A percentile compares a stretch with the other conserved stretches of the same genome.
phyloP scores from a whole-genome alignment of 2,113 vertebrate genomes.

The Cathartes aura region DNA sequence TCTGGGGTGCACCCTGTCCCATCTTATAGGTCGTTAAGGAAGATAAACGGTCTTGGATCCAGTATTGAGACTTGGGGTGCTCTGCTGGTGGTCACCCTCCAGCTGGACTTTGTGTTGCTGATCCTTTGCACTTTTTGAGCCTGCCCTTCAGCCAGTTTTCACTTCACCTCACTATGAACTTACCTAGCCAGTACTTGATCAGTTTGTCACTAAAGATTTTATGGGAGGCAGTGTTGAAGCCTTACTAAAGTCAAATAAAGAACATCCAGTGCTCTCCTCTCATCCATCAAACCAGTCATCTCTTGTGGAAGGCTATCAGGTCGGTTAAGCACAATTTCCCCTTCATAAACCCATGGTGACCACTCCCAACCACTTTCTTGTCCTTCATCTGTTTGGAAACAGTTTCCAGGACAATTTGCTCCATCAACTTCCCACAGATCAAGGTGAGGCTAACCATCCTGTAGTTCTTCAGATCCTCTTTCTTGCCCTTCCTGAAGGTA shows the following conservation, averaged over 20 bases:
- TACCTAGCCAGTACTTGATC: not conserved
- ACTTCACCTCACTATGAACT: not conserved
- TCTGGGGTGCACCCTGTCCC: not conserved
- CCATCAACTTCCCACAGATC: not conserved
- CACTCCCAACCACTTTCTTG: not conserved
- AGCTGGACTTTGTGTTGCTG: not conserved
- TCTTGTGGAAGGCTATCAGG: not conserved
- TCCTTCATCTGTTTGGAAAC: not conserved
- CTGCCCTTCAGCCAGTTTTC: not conserved
- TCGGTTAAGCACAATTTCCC: not conserved
- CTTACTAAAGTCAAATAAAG: not conserved
- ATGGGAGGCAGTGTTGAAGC: not conserved
- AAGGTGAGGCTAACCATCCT: not conserved
- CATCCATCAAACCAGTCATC: not conserved
- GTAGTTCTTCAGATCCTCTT: not conserved
- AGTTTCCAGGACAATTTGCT: not conserved
- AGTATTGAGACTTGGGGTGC: not conserved
- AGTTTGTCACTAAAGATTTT: not conserved
- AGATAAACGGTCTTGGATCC: not conserved
- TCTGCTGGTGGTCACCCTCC: not conserved
- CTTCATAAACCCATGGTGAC: not conserved
- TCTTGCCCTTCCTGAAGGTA: not conserved
- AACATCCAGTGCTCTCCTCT: not conserved
- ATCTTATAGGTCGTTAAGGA: not conserved
- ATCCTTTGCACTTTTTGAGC: not conserved